These are phyloP conservation scores for Tubulanus polymorphus DNA, from an alignment of 2,888 invertebrate species.

Conservation along the genomic window DNA sequence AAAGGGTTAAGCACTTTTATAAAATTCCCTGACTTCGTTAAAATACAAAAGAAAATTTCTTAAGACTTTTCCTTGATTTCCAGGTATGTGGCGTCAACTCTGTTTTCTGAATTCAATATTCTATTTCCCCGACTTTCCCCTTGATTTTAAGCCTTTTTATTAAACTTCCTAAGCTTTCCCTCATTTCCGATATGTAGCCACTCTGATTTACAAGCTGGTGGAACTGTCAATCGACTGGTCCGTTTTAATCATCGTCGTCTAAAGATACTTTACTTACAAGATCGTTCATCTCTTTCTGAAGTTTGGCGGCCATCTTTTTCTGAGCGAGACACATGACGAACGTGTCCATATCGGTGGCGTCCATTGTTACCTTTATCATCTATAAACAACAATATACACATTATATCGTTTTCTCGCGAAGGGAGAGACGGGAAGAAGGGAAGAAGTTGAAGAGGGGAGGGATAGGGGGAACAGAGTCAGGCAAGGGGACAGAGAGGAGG, in stretches of 20 bases:
- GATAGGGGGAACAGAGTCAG: not conserved
- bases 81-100: too few relatives aligned
- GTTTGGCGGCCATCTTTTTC: constrained; percentile 77
- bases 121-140: too few relatives aligned
- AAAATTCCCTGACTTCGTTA: too few relatives aligned
- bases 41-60: too few relatives aligned
- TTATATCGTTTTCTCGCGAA: constrained; percentile 3
- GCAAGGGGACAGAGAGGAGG: not conserved
- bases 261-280: constrained; percentile 59
- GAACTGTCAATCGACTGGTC: not conserved
- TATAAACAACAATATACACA: constrained; percentile 30
- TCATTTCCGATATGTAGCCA: too few relatives aligned
- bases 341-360: constrained; percentile 75
- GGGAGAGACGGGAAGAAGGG: not conserved
- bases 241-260: not conserved
- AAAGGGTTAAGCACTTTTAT: too few relatives aligned
- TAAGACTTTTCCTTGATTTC: too few relatives aligned
- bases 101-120: too few relatives aligned
- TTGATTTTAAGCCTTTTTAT: too few relatives aligned
- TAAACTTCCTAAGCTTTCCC: too few relatives aligned
- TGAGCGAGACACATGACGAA: constrained; percentile 89
- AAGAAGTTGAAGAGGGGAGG: constrained; percentile 8
- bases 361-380: constrained; percentile 78
- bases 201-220: not conserved
- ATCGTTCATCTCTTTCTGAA: constrained; percentile 91